phyloP scores from a whole-genome alignment of 2,113 vertebrate species.

The Heliornis fulica region DNA sequence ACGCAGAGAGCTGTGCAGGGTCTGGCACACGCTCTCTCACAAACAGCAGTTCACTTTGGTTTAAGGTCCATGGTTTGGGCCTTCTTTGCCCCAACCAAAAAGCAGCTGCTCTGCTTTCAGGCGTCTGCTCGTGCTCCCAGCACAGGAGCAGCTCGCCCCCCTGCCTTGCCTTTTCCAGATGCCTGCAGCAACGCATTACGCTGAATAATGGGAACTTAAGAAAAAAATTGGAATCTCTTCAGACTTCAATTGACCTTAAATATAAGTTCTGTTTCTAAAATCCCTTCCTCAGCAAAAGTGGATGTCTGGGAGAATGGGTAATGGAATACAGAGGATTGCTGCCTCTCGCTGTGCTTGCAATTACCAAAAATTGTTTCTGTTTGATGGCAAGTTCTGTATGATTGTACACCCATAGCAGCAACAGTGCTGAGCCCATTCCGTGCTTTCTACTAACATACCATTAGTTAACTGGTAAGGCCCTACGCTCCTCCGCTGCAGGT shows the following conservation, averaged over 20 bases:
- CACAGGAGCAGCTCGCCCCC: neutral
- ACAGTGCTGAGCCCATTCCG: neutral
- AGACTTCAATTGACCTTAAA: slow-evolving; percentile 58
- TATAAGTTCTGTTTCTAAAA: slow-evolving; percentile 48
- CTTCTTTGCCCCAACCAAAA: neutral
- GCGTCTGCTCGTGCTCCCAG: neutral
- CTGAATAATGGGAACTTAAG: neutral
- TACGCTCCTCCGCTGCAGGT: neutral
- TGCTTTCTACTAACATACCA: neutral
- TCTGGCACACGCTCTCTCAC: neutral
- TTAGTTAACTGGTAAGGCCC: neutral
- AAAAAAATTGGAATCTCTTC: neutral
- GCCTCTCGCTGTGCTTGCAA: neutral
- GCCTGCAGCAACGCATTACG: neutral
- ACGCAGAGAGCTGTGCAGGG: accelerated
- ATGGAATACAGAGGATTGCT: neutral
- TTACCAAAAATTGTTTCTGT: slow-evolving; percentile 53
- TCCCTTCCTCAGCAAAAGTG: slow-evolving; percentile 39
- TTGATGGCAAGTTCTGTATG: neutral
- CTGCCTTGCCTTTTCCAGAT: neutral
- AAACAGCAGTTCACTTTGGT: neutral
- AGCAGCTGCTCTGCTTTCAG: neutral
- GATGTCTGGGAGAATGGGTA: neutral
- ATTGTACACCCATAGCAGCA: neutral
- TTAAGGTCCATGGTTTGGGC: neutral